A percentile compares a stretch with the other conserved stretches of the same genome.
These are phyloP conservation scores for Scolopax rusticola DNA, from an alignment of 2,797 vertebrate genomes.

Conservation along the genomic window DNA sequence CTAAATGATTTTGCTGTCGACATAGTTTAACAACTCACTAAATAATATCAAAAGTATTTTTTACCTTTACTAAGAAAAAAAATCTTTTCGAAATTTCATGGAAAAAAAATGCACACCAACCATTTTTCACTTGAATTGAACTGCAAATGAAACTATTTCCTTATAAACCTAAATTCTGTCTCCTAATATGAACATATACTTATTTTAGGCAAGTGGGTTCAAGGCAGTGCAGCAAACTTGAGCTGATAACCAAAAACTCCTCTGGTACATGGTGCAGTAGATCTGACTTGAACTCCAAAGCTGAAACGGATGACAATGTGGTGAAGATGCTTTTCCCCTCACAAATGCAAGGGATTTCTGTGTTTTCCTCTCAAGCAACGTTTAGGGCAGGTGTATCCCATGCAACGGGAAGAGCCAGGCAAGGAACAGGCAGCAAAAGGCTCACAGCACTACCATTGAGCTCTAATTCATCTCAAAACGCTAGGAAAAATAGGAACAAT, in stretches of 20 bases:
- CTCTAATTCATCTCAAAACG: background rate
- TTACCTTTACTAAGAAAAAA: background rate
- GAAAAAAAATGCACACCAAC: background rate
- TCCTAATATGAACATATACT: rapidly evolving
- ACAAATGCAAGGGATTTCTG: rapidly evolving
- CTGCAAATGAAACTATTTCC: background rate
- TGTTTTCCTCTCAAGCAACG: background rate
- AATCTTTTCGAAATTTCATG: background rate
- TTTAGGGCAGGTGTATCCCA: rapidly evolving
- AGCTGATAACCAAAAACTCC: background rate
- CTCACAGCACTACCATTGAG: background rate
- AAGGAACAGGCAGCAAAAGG: background rate
- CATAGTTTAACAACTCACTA: background rate
- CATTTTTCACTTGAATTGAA: background rate
- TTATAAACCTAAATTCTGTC: background rate
- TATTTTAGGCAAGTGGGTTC: background rate
- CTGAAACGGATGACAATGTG: rapidly evolving
- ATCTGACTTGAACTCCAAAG: background rate
- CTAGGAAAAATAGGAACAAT: background rate
- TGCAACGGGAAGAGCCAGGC: background rate
- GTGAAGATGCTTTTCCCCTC: background rate
- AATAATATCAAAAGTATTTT: background rate
- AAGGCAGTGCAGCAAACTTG: background rate
- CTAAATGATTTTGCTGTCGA: background rate
- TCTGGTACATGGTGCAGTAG: rapidly evolving